A percentile compares a stretch with the other conserved stretches of the same genome.
These are phyloP conservation scores for Platerodrilus igneus DNA, from an alignment of 2,888 invertebrate genomes.

Conservation along the genomic window DNA sequence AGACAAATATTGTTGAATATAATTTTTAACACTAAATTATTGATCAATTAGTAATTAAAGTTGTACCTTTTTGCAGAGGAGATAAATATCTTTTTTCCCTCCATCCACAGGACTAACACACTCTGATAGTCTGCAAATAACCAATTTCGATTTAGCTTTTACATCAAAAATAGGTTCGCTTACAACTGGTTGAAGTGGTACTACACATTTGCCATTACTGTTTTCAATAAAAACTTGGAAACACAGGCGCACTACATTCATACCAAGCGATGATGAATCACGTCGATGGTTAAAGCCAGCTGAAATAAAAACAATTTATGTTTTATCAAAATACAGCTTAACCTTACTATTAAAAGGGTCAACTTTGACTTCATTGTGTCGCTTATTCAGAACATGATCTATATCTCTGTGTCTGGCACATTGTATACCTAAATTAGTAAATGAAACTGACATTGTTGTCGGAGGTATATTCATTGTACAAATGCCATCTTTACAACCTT, in stretches of 20 bases:
- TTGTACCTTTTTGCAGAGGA: slow-evolving; percentile 82
- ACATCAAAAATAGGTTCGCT: slow-evolving; percentile 88
- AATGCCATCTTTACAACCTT: slow-evolving; percentile 81
- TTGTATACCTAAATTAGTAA: slow-evolving; percentile 87
- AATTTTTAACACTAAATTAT: too few relatives aligned
- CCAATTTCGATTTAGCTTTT: slow-evolving; percentile 86
- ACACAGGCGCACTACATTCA: slow-evolving; percentile 83
- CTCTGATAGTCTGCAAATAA: slow-evolving; percentile 77
- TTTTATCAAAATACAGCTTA: not conserved
- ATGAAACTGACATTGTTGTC: slow-evolving; percentile 67
- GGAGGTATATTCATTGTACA: slow-evolving; percentile 71
- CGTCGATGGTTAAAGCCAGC: not conserved
- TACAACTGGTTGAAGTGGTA: slow-evolving; percentile 67
- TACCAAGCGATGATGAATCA: slow-evolving; percentile 53
- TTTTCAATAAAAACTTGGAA: slow-evolving; percentile 85
- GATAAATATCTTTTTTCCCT: slow-evolving; percentile 70
- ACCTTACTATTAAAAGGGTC: slow-evolving; percentile 86
- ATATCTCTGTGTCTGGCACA: slow-evolving; percentile 90
- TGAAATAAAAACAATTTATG: not conserved
- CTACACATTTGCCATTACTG: slow-evolving; percentile 61
- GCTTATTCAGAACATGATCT: slow-evolving; percentile 67
- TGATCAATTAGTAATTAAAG: too few relatives aligned
- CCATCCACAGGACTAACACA: slow-evolving; percentile 76
- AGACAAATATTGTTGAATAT: too few relatives aligned
- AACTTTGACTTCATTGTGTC: slow-evolving; percentile 75